A percentile compares a stretch with the other conserved stretches of the same genome.
Evolutionary conservation across 2,797 vertebrate species (phyloP).

Genomic region (Chelidonichthys spinosus): DNA sequence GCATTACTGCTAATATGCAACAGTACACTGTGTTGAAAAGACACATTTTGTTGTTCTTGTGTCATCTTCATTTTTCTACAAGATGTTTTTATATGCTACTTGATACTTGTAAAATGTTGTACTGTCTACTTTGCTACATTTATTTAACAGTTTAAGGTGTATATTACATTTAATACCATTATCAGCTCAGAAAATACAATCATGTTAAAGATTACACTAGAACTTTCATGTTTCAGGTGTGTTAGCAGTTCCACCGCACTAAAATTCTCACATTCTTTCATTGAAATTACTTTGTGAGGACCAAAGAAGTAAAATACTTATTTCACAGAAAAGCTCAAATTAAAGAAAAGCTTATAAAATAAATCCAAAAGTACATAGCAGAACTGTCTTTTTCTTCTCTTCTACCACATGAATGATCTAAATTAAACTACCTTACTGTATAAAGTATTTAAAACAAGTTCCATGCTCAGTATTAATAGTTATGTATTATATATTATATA

Average conservation of each 20-base stretch:
- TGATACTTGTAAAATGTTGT: not conserved
- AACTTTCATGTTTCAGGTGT: not conserved
- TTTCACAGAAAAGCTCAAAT: not conserved
- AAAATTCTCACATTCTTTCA: not conserved
- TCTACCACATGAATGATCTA: not conserved
- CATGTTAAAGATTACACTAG: not conserved
- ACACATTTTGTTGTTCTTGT: not conserved
- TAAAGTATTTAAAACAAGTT: conserved; percentile 1
- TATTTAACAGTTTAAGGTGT: not conserved
- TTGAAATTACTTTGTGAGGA: not conserved
- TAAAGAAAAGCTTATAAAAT: not conserved
- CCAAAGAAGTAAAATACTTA: not conserved
- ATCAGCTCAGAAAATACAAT: not conserved
- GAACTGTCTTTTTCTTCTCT: not conserved
- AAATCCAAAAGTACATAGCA: not conserved
- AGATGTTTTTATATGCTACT: not conserved
- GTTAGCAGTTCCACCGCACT: not conserved
- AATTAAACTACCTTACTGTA: conserved; percentile 3
- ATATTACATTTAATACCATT: not conserved
- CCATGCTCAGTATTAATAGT: not conserved
- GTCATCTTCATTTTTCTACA: not conserved
- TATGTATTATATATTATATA: not conserved
- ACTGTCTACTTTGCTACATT: not conserved
- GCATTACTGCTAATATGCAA: not conserved
- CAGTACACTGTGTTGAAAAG: not conserved